Percentiles rank a stretch among this genome's conserved stretches.
These are phyloP conservation scores for Thermophis baileyi DNA, from an alignment of 2,113 vertebrate genomes.

Conservation along the genomic window DNA sequence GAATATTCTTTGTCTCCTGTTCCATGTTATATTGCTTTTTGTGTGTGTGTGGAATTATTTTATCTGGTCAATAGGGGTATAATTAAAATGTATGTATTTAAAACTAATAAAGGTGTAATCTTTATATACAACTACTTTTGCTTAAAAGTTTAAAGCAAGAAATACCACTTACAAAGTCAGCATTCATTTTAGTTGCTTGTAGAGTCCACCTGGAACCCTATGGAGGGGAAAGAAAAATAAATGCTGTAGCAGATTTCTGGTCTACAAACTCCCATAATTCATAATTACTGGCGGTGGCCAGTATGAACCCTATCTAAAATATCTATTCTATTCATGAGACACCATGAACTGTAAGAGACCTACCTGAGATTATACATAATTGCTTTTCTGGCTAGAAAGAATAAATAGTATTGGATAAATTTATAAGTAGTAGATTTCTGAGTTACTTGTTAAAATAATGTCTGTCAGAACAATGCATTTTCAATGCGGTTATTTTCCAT, in stretches of 20 bases:
- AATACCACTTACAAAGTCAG: constrained; percentile 85
- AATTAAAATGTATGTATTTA: constrained; percentile 19
- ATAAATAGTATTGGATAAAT: background rate
- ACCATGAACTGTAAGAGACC: background rate
- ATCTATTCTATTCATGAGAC: background rate
- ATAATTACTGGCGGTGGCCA: background rate
- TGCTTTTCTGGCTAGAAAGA: background rate
- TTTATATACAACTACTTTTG: constrained; percentile 27
- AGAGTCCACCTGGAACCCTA: constrained; percentile 98
- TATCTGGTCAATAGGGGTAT: background rate
- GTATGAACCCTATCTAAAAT: background rate
- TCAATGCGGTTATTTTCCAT: background rate
- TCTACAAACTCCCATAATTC: background rate
- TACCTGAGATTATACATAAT: background rate
- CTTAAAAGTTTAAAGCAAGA: background rate
- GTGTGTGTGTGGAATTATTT: background rate
- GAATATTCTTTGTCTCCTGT: background rate
- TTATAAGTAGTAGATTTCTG: background rate
- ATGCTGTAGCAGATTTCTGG: background rate
- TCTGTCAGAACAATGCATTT: background rate
- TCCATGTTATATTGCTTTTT: background rate
- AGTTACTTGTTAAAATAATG: background rate
- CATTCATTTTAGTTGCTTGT: constrained; percentile 92
- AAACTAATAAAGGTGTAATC: constrained; percentile 37
- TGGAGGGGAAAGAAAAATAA: constrained; percentile 7